Evolutionary conservation across 1,140 invertebrate species (phyloP), one percentile per base, ranked within the genome.

Genomic region (Chlorops oryzae): DNA sequence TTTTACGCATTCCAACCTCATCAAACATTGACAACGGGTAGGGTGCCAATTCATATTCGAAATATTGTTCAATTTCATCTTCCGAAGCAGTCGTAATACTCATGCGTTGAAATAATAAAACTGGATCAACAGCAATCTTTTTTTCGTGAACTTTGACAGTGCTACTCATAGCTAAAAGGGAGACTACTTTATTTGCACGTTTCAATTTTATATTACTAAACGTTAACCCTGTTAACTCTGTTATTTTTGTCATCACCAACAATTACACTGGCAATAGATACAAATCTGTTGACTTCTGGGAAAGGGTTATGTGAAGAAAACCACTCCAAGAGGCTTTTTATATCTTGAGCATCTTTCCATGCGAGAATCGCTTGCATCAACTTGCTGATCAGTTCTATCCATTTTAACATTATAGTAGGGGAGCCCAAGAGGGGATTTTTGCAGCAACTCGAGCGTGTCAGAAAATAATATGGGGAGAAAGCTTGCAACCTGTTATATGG

Each of bases 91-190:
- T 35, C n/a, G 34, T 35, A 9, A 35, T 10, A 35, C 48, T 50
- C 24, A 73, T 71, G 44, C 62, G 52, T 61, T 74, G 67, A 54
- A 71, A 74, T 18, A 74, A 55, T 53, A 69, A 54, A 47, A 59
- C 32, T 41, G 64, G 62, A 54, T 9, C 34, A 15, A 35, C 18
- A 4, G 34, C 3, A 15, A 35, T 17, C 10, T 35, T 17, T 35
- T 35, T 17, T 58, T 65, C 61, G 38, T 47, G 23, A n/a, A 63
- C 61, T 45, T 41, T 32, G 47, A 69, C 52, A 24, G 59, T 52
- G 38, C 49, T 62, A 42, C 22, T 66, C 32, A 61, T 52, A 50
- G 60, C 45, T 57, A 54, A 61, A 47, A 67, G 58, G 51, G 63
- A 59, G 25, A 62, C 2, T 32, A 71, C 63, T 55, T 60, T 62